phyloP scores from a whole-genome alignment of 2,797 vertebrate genomes.

The Clarias fuscus region DNA sequence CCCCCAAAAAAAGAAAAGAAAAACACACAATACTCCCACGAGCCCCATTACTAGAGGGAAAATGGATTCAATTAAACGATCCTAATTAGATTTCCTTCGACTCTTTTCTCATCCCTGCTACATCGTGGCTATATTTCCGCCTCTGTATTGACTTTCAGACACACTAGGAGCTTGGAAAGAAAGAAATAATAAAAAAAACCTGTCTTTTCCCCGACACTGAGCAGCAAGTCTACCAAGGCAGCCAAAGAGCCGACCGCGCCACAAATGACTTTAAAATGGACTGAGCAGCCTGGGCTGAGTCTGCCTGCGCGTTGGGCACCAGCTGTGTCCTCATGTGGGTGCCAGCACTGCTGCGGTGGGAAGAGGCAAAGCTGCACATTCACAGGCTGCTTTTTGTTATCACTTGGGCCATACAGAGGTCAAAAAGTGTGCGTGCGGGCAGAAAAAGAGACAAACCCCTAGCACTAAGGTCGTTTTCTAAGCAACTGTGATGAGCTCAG shows the following conservation, averaged over 20 bases:
- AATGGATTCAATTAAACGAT: slow-evolving; percentile 57
- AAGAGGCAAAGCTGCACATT: slow-evolving; percentile 42
- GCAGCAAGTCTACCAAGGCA: neutral
- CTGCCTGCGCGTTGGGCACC: slow-evolving; percentile 20
- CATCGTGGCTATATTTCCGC: slow-evolving; percentile 34
- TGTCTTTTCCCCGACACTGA: neutral
- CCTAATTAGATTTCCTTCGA: slow-evolving; percentile 57
- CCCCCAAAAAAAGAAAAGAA: neutral
- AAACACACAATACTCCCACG: slow-evolving; percentile 48
- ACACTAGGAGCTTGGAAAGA: slow-evolving; percentile 2
- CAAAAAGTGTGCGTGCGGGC: slow-evolving; percentile 46
- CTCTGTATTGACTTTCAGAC: slow-evolving; percentile 38
- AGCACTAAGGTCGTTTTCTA: neutral
- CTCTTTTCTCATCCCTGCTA: slow-evolving; percentile 31
- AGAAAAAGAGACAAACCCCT: slow-evolving; percentile 25
- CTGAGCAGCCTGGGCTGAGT: slow-evolving; percentile 30
- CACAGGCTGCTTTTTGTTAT: slow-evolving; percentile 55
- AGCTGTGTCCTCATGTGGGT: slow-evolving; percentile 38
- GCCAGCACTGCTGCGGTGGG: slow-evolving; percentile 48
- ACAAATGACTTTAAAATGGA: slow-evolving; percentile 29
- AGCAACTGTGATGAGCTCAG: slow-evolving; percentile 45
- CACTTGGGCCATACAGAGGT: slow-evolving; percentile 38
- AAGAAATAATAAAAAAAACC: neutral
- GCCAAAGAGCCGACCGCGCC: neutral
- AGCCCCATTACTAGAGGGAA: slow-evolving; percentile 52